Conservation (phyloP, 1,140 invertebrate species). For the Parasteatoda tepidariorum region DNA sequence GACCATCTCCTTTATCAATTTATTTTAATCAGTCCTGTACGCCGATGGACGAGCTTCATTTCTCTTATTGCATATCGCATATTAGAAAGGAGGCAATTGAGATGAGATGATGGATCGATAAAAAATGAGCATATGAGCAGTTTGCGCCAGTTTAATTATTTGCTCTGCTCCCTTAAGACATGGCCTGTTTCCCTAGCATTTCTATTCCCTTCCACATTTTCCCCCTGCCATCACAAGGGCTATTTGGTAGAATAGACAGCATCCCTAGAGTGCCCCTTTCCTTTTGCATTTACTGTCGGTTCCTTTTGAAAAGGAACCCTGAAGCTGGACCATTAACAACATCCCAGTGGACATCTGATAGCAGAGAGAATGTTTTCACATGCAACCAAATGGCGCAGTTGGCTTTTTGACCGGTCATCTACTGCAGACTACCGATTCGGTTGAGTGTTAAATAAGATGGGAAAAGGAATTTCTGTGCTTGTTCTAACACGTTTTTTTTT, state of each 20-base stretch:
- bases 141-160: slow-evolving; percentile 47
- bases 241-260: slow-evolving; percentile 41
- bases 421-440: background rate
- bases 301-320: slow-evolving; percentile 46
- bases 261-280: slow-evolving; percentile 37
- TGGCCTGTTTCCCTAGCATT: slow-evolving; percentile 16
- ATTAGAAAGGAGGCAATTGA: background rate
- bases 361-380: slow-evolving; percentile 33
- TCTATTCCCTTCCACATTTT: slow-evolving; percentile 11
- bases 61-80: background rate
- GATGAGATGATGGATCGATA: background rate
- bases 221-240: background rate
- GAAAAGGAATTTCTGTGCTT: too few species aligned
- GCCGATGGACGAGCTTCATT: background rate
- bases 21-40: too few species aligned
- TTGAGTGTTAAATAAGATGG: background rate
- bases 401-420: slow-evolving; percentile 35
- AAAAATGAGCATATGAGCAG: background rate
- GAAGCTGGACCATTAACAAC: slow-evolving; percentile 46
- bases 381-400: slow-evolving; percentile 28
- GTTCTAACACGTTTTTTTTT: too few species aligned
- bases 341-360: slow-evolving; percentile 46
- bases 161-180: background rate
- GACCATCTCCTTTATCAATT: too few species aligned
- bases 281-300: slow-evolving; percentile 41